Base-by-base conservation (phyloP, 2,888 invertebrate genomes). In the Nemoura dubitans region DNA sequence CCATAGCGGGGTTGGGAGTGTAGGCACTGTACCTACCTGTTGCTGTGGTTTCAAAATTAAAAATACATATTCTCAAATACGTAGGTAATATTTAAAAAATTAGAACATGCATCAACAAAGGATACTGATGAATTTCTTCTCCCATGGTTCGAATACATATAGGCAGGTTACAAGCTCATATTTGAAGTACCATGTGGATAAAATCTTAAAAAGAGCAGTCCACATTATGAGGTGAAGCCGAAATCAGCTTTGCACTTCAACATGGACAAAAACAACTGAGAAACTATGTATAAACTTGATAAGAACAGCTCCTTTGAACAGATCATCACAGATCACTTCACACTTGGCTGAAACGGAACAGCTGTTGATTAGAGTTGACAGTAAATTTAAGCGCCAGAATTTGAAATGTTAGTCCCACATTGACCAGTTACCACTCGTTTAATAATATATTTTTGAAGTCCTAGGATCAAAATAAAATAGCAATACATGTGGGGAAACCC, bases 71-170 rank as follows among this genome's bases (percentile, higher is more conserved):
- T n/a, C n/a, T n/a, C n/a, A n/a, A n/a, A n/a, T n/a, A n/a, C n/a
- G n/a, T n/a, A n/a, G n/a, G n/a, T n/a, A n/a, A n/a, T n/a, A n/a
- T n/a, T n/a, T n/a, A n/a, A n/a, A n/a, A n/a, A n/a, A n/a, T n/a
- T n/a, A n/a, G n/a, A n/a, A 25, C 76, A 76, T 5, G 76, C 14
- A 7, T 76, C 26, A n/a, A 27, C 26, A 88, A 89, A 88, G 86
- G 86, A 88, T 90, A 92, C 92, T 92, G 85, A 92, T 92, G 76
- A 92, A 89, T 84, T 91, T 91, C 88, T 91, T 91, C 88, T 92
- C 93, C 92, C 92, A 92, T 0, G 92, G 92, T 89, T 92, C 93
- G 89, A 92, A 92, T 91, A 92, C 92, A 87, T 92, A 92, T 7
- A 92, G 90, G 87, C 92, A 91, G 6, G 92, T 92, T n/a, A 91